These are phyloP conservation scores for Anthopleura sola DNA, from an alignment of 64 coral and sea anemone species.

Conservation along the genomic window DNA sequence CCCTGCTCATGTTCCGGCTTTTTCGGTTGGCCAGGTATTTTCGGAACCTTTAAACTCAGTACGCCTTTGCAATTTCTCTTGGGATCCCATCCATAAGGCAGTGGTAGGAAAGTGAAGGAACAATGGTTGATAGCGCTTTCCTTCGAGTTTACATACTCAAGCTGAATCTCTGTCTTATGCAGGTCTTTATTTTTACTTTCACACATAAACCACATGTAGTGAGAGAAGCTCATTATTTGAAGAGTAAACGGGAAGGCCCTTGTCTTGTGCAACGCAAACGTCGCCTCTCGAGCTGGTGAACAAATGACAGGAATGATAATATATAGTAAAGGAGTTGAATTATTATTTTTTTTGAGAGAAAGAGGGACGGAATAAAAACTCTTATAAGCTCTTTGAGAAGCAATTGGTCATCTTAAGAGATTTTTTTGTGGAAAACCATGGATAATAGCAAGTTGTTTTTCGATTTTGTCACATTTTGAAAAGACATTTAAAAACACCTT, in stretches of 20 bases:
- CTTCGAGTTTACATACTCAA: background rate
- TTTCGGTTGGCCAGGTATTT: background rate
- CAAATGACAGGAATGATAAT: too few relatives aligned
- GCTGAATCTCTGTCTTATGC: background rate
- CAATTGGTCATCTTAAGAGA: background rate
- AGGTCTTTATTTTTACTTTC: background rate
- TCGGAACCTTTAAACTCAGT: background rate
- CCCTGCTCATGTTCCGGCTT: background rate
- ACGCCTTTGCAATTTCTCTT: slow-evolving; percentile 7
- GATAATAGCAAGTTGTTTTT: too few relatives aligned
- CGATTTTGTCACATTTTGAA: too few relatives aligned
- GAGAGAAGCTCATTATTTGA: slow-evolving; percentile 11
- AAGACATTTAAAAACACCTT: too few relatives aligned
- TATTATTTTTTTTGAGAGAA: too few relatives aligned
- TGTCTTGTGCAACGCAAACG: slow-evolving; percentile 16
- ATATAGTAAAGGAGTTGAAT: too few relatives aligned
- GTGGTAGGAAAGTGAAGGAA: background rate
- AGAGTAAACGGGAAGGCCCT: background rate
- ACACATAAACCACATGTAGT: slow-evolving; percentile 28
- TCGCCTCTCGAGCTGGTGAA: slow-evolving; percentile 20
- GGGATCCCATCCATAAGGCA: background rate
- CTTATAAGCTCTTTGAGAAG: too few relatives aligned
- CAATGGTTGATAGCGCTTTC: background rate
- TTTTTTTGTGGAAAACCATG: too few relatives aligned
- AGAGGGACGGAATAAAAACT: too few relatives aligned